Conservation (phyloP, 2,797 vertebrate genomes). For the Crax fasciolata region DNA sequence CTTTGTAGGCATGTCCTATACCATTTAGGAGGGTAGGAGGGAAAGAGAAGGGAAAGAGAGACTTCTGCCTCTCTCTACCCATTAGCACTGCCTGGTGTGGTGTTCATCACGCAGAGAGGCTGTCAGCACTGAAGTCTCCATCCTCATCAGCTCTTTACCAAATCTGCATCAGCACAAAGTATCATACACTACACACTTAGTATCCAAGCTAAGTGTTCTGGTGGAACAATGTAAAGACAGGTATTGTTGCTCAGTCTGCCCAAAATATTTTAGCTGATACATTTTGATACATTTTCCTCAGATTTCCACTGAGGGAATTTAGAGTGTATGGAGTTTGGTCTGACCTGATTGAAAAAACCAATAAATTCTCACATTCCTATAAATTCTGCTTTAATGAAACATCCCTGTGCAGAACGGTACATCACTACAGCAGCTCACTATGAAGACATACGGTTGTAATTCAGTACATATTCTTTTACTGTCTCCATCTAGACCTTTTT, state of each 20-base stretch:
- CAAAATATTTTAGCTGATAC: neutral
- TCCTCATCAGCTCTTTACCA: neutral
- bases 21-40: neutral
- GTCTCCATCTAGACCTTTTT: neutral
- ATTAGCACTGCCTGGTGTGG: neutral
- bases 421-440: neutral
- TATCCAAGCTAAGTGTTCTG: rapidly evolving
- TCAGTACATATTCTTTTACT: neutral
- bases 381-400: neutral
- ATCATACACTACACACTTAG: neutral
- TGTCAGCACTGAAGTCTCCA: too few relatives aligned
- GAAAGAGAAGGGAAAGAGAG: neutral
- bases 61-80: neutral
- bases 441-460: neutral
- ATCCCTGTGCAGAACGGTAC: neutral
- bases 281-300: neutral
- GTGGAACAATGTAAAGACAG: neutral
- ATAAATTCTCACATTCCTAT: neutral
- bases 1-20: neutral
- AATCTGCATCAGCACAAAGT: neutral
- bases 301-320: neutral
- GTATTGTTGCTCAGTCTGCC: neutral
- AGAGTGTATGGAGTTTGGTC: neutral
- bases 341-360: neutral
- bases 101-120: neutral